A percentile compares a stretch with the other conserved stretches of the same genome.
phyloP scores from a whole-genome alignment of 2,797 vertebrate species.

The Lutjanus campechanus region DNA sequence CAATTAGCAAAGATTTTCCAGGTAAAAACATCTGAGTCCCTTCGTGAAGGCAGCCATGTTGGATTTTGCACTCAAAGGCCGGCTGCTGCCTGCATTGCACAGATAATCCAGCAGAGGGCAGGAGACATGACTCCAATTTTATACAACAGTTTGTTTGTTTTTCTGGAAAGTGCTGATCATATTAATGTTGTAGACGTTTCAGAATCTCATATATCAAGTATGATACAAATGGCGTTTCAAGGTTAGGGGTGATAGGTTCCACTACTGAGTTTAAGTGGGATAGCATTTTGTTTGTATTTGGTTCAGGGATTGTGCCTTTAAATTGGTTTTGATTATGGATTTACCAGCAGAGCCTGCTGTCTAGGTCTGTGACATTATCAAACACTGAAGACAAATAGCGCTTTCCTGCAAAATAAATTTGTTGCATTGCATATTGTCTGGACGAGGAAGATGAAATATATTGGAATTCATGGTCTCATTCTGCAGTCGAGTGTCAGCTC shows the following conservation, averaged over 20 bases:
- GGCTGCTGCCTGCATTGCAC: too few relatives aligned
- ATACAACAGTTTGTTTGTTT: too few relatives aligned
- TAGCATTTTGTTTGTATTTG: not conserved
- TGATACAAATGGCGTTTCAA: too few relatives aligned
- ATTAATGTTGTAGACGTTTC: too few relatives aligned
- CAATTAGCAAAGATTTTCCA: too few relatives aligned
- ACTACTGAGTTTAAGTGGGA: not conserved
- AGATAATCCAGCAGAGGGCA: too few relatives aligned
- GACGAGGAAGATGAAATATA: not conserved
- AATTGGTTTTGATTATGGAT: not conserved
- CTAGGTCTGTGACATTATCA: not conserved
- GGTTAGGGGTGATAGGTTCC: not conserved
- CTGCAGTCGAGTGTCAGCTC: not conserved
- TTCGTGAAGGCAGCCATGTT: too few relatives aligned
- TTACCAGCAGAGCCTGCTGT: not conserved
- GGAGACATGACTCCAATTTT: too few relatives aligned
- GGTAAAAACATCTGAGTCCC: too few relatives aligned
- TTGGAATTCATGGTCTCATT: constrained; percentile 7
- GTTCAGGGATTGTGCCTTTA: not conserved
- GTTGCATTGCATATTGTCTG: not conserved
- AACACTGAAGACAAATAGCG: not conserved
- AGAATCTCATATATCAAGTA: too few relatives aligned
- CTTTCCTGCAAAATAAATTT: not conserved
- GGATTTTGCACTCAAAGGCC: too few relatives aligned
- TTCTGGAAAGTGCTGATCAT: too few relatives aligned